Percentiles rank a stretch among this genome's conserved stretches.
Evolutionary conservation across 2,888 invertebrate species (phyloP).

Genomic region (Tetragonisca angustula): DNA sequence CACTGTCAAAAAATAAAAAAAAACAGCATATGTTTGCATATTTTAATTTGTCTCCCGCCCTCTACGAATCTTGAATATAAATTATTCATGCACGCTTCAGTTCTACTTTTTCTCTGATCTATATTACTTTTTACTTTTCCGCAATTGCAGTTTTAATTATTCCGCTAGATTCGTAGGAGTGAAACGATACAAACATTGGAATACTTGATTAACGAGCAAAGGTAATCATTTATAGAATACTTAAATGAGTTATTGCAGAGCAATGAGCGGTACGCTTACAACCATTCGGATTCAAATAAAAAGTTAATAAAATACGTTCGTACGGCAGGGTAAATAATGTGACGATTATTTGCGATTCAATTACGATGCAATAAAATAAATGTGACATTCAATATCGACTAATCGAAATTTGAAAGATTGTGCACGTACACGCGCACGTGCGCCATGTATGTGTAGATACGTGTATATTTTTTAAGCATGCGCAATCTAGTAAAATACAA

Average conservation of each 20-base stretch:
- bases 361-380: conserved; percentile 15
- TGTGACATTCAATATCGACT: background rate
- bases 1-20: conserved; percentile 27
- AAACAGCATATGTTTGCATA: conserved; percentile 42
- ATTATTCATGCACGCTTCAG: background rate
- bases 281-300: background rate
- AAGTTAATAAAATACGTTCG: background rate
- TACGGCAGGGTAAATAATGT: background rate
- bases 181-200: too few species aligned
- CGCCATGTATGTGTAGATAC: too few species aligned
- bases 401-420: background rate
- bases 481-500: conserved; percentile 38
- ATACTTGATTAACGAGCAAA: too few species aligned
- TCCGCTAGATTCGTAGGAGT: background rate
- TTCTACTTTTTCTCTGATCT: conserved; percentile 11
- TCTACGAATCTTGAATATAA: conserved; percentile 7
- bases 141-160: background rate
- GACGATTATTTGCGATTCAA: conserved; percentile 23
- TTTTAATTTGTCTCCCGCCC: conserved; percentile 5
- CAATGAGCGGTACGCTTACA: too few species aligned
- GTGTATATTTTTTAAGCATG: conserved; percentile 9
- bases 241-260: too few species aligned
- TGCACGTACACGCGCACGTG: background rate
- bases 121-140: background rate
- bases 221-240: too few species aligned